Base-by-base conservation (phyloP, 2,797 vertebrate species). In the Diplodus puntazzo region DNA sequence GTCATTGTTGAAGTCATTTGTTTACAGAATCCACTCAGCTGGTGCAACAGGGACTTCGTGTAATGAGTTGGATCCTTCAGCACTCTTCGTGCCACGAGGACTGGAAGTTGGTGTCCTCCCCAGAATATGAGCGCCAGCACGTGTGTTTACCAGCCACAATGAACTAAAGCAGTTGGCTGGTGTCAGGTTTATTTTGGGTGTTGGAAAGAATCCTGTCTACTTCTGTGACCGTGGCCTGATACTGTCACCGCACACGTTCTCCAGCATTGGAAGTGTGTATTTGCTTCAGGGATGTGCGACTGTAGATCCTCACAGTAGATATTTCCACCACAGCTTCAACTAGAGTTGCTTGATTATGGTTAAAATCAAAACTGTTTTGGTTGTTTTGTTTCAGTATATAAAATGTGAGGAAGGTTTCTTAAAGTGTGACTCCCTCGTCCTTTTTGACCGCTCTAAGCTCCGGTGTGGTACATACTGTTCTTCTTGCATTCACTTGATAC, bases 151-250 rank as follows among this genome's bases (percentile, higher is more conserved):
- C 76, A 81, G 77, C 82, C 65, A 85, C 89, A 88, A 87, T 87
- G 79, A 88, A 82, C 66, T 42, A 21, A 79, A 90, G 82, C 87
- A 86, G 83, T 90, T 59, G 87, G 81, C 83, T 83, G 83, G 82
- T 89, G 82, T 83, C 77, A 74, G 74, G 89, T 89, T 91, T 92
- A 93, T 92, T 92, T 91, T 88, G 79, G 89, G 84, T 76, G 75
- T 76, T 89, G 88, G 90, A 91, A 92, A 91, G 89, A 91, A 91
- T 92, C 89, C 86, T 59, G 86, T 86, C 82, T 85, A 65, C 83
- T 75, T 87, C 83, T 87, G 87, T 89, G 88, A 82, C 92, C 83
- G 75, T 85, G 86, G 84, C 90, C 89, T 84, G 85, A 88, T 89
- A 86, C 85, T 89, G 83, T 91, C 87, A 81, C 73, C 10, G 49